Base-by-base conservation (phyloP, 2,888 invertebrate genomes). In the Parnassius smintheus region DNA sequence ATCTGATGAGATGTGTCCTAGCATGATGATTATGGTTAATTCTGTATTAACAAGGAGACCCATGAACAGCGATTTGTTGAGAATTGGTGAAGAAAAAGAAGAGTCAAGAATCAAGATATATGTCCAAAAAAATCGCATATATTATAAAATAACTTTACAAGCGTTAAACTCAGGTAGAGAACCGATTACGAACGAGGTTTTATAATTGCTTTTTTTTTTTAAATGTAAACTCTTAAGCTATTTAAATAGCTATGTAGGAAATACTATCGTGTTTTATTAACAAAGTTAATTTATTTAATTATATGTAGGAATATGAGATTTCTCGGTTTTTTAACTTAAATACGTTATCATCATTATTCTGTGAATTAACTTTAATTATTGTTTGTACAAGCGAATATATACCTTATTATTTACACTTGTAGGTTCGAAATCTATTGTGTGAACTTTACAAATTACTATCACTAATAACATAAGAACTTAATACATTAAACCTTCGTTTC, bases 391-490 rank as follows among this genome's bases (percentile, higher is more conserved):
- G 48, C 35, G 56, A 59, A 59, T 56, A 48, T 52, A 49, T 48
- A 48, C 18, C 64, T 48, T 42, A 52, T 44, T 25, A 10, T 2
- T 49, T 13, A 53, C 12, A 12, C 1, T 4, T 9, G 4, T 56
- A 64, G 60, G 64, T 56, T 45, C 48, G 9, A 35, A 62, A 55
- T 64, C 48, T 49, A 2, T 35, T 12, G 48, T 46, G 42, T 1
- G 13, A 49, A 49, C 13, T 48, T 46, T 46, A 41, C 41, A 42
- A 59, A 64, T 49, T 59, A 59, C 48, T 44, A 64, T 18, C 45
- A 48, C 52, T 56, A 56, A 64, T 64, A 59, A 56, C 59, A 56
- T 64, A 56, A 64, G 56, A 64, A 59, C 48, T 59, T 64, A 53
- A 60, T 56, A 64, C 44, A 56, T 53, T 56, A 52, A 60, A 51